These are phyloP conservation scores for Sialia sialis DNA, from an alignment of 2,113 vertebrate genomes.

Conservation along the genomic window DNA sequence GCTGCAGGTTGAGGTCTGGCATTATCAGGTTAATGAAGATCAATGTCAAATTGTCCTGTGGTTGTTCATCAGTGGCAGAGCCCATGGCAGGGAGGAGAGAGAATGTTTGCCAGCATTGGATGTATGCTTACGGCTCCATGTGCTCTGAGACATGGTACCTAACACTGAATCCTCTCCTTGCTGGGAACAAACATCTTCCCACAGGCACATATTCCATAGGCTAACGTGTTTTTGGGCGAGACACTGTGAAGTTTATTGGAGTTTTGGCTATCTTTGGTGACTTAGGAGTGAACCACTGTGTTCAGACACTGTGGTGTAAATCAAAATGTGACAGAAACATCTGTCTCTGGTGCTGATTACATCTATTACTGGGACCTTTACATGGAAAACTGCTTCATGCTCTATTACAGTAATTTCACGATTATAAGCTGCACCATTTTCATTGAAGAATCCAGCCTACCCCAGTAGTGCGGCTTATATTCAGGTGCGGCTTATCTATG, in stretches of 20 bases:
- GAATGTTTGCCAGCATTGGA: not conserved
- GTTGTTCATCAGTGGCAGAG: not conserved
- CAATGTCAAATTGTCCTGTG: not conserved
- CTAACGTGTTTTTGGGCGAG: not conserved
- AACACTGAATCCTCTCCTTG: not conserved
- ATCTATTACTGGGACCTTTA: not conserved
- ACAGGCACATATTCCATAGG: not conserved
- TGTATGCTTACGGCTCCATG: not conserved
- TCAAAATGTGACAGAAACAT: not conserved
- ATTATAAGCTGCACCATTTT: no score
- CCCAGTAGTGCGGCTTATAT: no score
- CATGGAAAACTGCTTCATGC: not conserved
- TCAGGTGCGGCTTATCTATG: no score
- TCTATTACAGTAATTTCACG: no score
- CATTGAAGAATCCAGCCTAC: no score
- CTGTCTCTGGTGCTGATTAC: not conserved
- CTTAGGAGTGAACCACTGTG: not conserved
- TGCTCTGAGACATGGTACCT: fast-evolving
- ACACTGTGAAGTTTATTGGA: not conserved
- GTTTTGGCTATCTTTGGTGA: not conserved
- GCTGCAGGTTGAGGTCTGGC: not conserved
- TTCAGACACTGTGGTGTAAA: not conserved
- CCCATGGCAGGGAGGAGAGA: fast-evolving
- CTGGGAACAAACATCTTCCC: not conserved
- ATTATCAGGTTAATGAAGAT: not conserved